Percentiles rank a stretch among this genome's conserved stretches.
Conservation (phyloP, 2,888 invertebrate species). For the Cenopis cana region DNA sequence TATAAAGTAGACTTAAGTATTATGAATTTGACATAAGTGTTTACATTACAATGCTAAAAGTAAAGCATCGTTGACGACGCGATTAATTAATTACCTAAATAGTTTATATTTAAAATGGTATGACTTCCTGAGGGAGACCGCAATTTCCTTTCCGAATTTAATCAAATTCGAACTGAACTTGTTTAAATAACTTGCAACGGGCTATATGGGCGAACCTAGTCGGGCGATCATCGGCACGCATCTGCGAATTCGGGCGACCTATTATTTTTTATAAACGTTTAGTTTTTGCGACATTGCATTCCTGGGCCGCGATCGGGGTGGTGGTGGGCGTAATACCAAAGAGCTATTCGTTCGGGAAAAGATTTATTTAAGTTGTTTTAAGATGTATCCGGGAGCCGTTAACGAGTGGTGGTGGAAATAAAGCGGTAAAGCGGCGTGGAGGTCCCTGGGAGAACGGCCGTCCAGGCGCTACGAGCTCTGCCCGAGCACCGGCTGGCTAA, state of each 20-base stretch:
- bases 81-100: conserved; percentile 67
- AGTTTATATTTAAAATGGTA: conserved; percentile 68
- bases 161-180: conserved; percentile 60
- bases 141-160: conserved; percentile 65
- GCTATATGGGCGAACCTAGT: conserved; percentile 84
- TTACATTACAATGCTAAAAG: conserved; percentile 73
- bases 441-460: conserved; percentile 52
- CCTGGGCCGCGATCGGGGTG: conserved; percentile 69
- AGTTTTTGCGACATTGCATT: conserved; percentile 79
- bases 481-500: conserved; percentile 82
- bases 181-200: conserved; percentile 68
- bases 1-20: conserved; percentile 71
- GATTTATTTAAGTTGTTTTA: conserved; percentile 77
- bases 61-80: conserved; percentile 67
- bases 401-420: conserved; percentile 71
- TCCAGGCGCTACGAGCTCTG: conserved; percentile 75
- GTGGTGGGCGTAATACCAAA: conserved; percentile 76
- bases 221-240: conserved; percentile 77
- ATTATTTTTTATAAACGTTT: conserved; percentile 64
- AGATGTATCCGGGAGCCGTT: conserved; percentile 77
- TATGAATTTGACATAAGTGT: conserved; percentile 79
- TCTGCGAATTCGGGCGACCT: conserved; percentile 74
- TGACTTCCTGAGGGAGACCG: conserved; percentile 84
- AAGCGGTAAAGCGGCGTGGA: conserved; percentile 61
- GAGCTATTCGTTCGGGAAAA: conserved; percentile 76